phyloP scores from a whole-genome alignment of 2,888 invertebrate genomes.

The Malacosoma neustria region DNA sequence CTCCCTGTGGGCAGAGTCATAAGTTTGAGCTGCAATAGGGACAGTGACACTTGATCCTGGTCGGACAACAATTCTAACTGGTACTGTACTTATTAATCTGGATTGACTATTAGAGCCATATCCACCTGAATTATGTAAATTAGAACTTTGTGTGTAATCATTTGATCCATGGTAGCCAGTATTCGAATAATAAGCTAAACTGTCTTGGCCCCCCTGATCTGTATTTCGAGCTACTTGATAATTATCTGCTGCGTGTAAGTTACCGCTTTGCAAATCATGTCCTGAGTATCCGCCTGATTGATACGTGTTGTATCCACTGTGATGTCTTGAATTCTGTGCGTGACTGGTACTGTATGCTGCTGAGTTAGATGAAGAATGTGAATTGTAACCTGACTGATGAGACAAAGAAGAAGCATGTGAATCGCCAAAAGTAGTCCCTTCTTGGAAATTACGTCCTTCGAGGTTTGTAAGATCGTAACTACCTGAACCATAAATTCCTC shows the following conservation, averaged over 20 bases:
- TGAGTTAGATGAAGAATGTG: constrained; percentile 10
- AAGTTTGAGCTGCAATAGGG: constrained; percentile 42
- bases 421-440: constrained; percentile 26
- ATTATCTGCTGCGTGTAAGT: constrained; percentile 27
- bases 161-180: constrained; percentile 29
- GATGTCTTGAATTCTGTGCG: constrained; percentile 25
- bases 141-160: constrained; percentile 22
- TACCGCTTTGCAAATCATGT: constrained; percentile 12
- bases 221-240: constrained; percentile 22
- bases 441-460: constrained; percentile 55
- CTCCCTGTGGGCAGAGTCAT: constrained; percentile 23
- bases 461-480: constrained; percentile 48
- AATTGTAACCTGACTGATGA: constrained; percentile 6
- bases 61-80: constrained; percentile 42
- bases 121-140: constrained; percentile 20
- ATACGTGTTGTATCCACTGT: constrained; percentile 24
- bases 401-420: constrained; percentile 23
- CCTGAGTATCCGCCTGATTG: constrained; percentile 7
- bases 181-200: constrained; percentile 29
- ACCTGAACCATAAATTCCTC: constrained; percentile 55
- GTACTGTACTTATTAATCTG: constrained; percentile 30
- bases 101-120: constrained; percentile 25
- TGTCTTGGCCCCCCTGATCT: constrained; percentile 25
- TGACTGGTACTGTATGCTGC: constrained; percentile 22
- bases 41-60: constrained; percentile 45